Evolutionary conservation across 23 tunicate species (phyloP).

Genomic region (Ciona savignyi): DNA sequence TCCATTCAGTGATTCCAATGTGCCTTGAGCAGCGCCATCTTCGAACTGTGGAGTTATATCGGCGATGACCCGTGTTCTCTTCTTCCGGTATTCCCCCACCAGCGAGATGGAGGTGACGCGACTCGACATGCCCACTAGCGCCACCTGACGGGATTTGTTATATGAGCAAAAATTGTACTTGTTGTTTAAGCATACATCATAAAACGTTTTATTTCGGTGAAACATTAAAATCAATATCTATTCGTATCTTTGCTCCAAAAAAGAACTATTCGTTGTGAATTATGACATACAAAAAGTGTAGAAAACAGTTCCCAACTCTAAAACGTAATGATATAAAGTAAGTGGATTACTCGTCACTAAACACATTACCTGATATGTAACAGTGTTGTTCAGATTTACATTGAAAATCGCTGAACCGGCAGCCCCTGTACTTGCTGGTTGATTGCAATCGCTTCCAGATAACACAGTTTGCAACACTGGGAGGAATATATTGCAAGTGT

Average conservation of each 20-base stretch:
- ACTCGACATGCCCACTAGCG: slow-evolving; percentile 57
- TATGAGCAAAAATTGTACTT: too few species aligned
- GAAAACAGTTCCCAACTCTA: too few species aligned
- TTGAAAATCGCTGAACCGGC: slow-evolving; percentile 51
- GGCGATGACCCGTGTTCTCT: slow-evolving; percentile 39
- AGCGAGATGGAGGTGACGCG: slow-evolving; percentile 29
- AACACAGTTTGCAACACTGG: slow-evolving; percentile 65
- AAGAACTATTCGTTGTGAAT: too few species aligned
- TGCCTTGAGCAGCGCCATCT: slow-evolving; percentile 36
- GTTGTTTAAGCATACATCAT: too few species aligned
- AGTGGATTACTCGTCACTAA: too few species aligned
- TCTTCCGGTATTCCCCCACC: slow-evolving; percentile 35
- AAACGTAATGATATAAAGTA: too few species aligned
- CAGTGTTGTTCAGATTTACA: slow-evolving; percentile 54
- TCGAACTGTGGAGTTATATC: slow-evolving; percentile 39
- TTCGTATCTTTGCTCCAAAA: too few species aligned
- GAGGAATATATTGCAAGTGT: too few species aligned
- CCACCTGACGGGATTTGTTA: slow-evolving; percentile 24
- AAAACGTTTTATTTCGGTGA: too few species aligned
- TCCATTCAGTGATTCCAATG: slow-evolving; percentile 26
- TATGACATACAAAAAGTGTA: too few species aligned
- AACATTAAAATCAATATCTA: too few species aligned
- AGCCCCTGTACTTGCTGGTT: slow-evolving; percentile 65
- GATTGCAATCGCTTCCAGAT: slow-evolving; percentile 60
- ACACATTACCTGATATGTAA: slow-evolving; percentile 45